phyloP scores from a whole-genome alignment of 1,140 invertebrate genomes.

The Ooceraea biroi region DNA sequence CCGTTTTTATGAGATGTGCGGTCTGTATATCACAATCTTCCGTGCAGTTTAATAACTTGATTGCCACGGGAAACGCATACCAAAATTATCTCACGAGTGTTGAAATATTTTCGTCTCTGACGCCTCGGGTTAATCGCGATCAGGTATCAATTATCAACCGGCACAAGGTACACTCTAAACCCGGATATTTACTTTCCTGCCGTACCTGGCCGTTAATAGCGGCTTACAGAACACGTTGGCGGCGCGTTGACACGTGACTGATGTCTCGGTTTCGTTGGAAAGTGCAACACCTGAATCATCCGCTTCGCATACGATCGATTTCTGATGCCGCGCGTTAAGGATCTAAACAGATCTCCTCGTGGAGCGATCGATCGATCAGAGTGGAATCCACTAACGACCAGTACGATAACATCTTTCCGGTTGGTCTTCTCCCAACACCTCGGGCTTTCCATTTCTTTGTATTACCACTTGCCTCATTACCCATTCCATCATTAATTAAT shows the following conservation, averaged over 20 bases:
- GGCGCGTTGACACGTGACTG: conserved; percentile 20
- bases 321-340: conserved; percentile 19
- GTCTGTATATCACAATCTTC: background rate
- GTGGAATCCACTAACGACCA: conserved; percentile 4
- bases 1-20: background rate
- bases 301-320: conserved; percentile 33
- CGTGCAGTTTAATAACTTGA: conserved; percentile 21
- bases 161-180: background rate
- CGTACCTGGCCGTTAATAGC: conserved; percentile 18
- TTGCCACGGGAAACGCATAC: conserved; percentile 19
- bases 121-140: conserved; percentile 15
- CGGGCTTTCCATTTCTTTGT: background rate
- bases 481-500: background rate
- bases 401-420: conserved; percentile 16
- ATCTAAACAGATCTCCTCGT: background rate
- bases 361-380: conserved; percentile 29
- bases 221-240: background rate
- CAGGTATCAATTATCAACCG: background rate
- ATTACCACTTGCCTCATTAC: background rate
- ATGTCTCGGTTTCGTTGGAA: conserved; percentile 24
- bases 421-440: background rate
- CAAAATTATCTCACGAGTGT: background rate
- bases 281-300: conserved; percentile 34
- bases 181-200: conserved; percentile 25
- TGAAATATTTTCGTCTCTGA: conserved; percentile 29